These are phyloP conservation scores for Trachymyrmex septentrionalis DNA, from an alignment of 1,140 invertebrate genomes.

Conservation along the genomic window DNA sequence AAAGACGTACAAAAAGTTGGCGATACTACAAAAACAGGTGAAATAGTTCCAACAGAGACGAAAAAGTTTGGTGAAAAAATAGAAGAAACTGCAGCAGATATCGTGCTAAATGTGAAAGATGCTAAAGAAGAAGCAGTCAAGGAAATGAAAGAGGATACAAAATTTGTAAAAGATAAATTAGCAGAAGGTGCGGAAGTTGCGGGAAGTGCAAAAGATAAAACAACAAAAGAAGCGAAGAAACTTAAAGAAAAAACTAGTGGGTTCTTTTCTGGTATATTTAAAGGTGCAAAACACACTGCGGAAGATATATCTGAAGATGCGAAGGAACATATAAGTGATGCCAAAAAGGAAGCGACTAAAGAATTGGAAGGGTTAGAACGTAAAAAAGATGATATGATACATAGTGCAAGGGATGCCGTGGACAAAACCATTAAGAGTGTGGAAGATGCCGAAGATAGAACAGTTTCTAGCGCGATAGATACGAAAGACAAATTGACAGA, in stretches of 20 bases:
- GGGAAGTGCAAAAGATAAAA: constrained; percentile 57
- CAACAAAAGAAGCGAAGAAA: constrained; percentile 46
- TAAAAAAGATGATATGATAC: background rate
- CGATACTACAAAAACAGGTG: constrained; percentile 37
- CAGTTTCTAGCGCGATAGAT: constrained; percentile 47
- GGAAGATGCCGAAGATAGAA: constrained; percentile 42
- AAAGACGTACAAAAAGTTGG: background rate
- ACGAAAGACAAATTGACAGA: constrained; percentile 52
- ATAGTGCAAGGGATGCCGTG: background rate
- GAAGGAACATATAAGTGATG: constrained; percentile 77
- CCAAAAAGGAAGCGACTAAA: constrained; percentile 72
- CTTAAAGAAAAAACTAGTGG: constrained; percentile 61
- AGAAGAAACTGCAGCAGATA: background rate
- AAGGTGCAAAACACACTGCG: constrained; percentile 74
- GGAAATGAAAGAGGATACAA: constrained; percentile 6
- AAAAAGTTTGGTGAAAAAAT: constrained; percentile 34
- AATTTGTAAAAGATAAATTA: constrained; percentile 48
- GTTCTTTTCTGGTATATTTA: constrained; percentile 71
- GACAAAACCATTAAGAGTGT: constrained; percentile 36
- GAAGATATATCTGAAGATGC: constrained; percentile 80
- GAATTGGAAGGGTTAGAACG: constrained; percentile 23
- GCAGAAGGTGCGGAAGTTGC: background rate
- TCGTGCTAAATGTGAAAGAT: background rate
- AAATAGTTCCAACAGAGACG: constrained; percentile 7
- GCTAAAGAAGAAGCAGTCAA: constrained; percentile 29